Evolutionary conservation across 2,797 vertebrate genomes (phyloP).

Genomic region (Discoglossus pictus): DNA sequence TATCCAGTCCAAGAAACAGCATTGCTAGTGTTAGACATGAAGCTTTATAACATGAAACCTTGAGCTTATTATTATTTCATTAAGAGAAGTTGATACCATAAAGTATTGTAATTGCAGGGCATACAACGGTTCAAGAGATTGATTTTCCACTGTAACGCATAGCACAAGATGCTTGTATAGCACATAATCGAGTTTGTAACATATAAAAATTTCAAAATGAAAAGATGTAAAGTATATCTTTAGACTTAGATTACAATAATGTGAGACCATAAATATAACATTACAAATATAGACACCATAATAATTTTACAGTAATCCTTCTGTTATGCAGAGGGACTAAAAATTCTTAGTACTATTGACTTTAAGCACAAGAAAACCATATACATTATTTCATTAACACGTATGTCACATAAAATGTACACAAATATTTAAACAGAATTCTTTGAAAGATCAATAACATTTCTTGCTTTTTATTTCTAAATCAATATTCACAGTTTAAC

Average conservation of each 20-base stretch:
- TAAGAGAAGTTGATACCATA: slow-evolving; percentile 47
- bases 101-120: slow-evolving; percentile 49
- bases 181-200: neutral
- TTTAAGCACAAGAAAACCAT: too few relatives aligned
- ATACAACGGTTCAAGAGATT: slow-evolving; percentile 43
- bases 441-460: too few relatives aligned
- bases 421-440: too few relatives aligned
- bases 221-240: neutral
- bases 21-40: slow-evolving; percentile 53
- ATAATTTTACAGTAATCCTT: too few relatives aligned
- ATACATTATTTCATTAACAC: too few relatives aligned
- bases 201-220: neutral
- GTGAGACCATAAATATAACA: too few relatives aligned
- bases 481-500: too few relatives aligned
- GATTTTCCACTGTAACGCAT: slow-evolving; percentile 28
- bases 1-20: slow-evolving; percentile 71
- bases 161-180: slow-evolving; percentile 23
- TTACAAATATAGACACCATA: too few relatives aligned
- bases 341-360: too few relatives aligned
- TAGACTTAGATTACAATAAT: neutral
- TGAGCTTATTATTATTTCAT: slow-evolving; percentile 50
- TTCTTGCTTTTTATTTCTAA: too few relatives aligned
- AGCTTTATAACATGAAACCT: slow-evolving; percentile 50
- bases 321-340: too few relatives aligned
- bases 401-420: too few relatives aligned